These are phyloP conservation scores for Noctua pronuba DNA, from an alignment of 2,888 invertebrate species.

Conservation along the genomic window DNA sequence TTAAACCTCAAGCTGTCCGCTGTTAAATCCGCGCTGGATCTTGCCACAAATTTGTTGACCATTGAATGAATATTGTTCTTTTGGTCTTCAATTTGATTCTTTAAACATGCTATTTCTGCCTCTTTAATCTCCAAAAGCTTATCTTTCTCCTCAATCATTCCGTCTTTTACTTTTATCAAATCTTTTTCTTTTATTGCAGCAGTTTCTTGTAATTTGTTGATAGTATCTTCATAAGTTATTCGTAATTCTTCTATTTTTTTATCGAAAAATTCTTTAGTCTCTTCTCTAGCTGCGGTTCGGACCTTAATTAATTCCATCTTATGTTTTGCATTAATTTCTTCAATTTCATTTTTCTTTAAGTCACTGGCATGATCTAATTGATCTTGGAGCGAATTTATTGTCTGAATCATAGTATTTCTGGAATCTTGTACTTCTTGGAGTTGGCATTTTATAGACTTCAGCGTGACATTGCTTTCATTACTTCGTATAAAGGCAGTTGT, in stretches of 20 bases:
- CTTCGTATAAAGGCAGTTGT: constrained; percentile 70
- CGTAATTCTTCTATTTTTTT: constrained; percentile 78
- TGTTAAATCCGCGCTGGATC: constrained; percentile 69
- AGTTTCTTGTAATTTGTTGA: constrained; percentile 72
- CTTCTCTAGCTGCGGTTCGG: constrained; percentile 75
- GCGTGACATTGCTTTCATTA: constrained; percentile 72
- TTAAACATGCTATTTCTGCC: constrained; percentile 75
- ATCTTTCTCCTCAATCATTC: constrained; percentile 75
- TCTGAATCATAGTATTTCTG: constrained; percentile 76
- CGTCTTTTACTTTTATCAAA: constrained; percentile 69
- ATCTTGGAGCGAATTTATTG: constrained; percentile 75
- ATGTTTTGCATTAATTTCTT: constrained; percentile 78
- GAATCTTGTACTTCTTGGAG: constrained; percentile 79
- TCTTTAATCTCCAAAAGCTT: constrained; percentile 77
- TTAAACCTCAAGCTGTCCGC: constrained; percentile 70
- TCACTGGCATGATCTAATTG: constrained; percentile 76
- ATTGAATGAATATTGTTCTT: constrained; percentile 76
- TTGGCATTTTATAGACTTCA: constrained; percentile 77
- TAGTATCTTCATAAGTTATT: constrained; percentile 73
- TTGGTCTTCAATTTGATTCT: constrained; percentile 75
- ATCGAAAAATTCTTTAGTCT: constrained; percentile 74
- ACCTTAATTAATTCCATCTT: constrained; percentile 78
- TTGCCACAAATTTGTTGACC: constrained; percentile 75
- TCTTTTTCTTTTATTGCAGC: constrained; percentile 69
- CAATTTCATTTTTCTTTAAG: constrained; percentile 79